phyloP scores from a whole-genome alignment of 92 coral and sea anemone genomes.

The Phenganax stokvisi region DNA sequence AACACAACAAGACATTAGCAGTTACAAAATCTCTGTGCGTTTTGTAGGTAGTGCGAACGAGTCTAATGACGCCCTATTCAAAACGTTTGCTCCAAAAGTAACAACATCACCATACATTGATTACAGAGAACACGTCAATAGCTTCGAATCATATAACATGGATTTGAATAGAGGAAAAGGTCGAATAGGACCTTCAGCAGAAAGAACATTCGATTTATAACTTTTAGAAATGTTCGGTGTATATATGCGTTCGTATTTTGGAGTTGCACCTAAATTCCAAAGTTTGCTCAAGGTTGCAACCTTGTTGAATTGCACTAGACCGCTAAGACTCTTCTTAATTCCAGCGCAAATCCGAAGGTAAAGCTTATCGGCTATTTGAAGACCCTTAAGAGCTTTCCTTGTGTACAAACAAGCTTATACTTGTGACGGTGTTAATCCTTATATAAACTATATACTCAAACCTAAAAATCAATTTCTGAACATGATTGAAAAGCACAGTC shows the following conservation, averaged over 20 bases:
- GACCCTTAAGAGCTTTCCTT: neutral
- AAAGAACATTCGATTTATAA: too few relatives aligned
- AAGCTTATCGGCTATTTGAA: conserved; percentile 17
- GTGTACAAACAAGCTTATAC: conserved; percentile 21
- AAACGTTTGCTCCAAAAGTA: too few relatives aligned
- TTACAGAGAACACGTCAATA: too few relatives aligned
- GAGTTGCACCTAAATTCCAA: neutral
- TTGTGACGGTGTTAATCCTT: conserved; percentile 31
- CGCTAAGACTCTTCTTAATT: conserved; percentile 29
- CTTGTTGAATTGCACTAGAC: conserved; percentile 27
- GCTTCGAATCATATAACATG: too few relatives aligned
- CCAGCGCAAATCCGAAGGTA: conserved; percentile 23
- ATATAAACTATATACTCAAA: conserved; percentile 1
- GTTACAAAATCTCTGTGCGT: too few relatives aligned
- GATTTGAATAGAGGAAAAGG: too few relatives aligned
- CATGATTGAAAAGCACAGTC: conserved; percentile 10
- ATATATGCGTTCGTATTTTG: neutral
- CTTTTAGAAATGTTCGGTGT: too few relatives aligned
- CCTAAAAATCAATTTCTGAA: neutral
- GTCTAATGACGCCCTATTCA: too few relatives aligned
- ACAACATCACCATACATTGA: too few relatives aligned
- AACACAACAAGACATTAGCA: too few relatives aligned
- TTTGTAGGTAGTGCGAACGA: too few relatives aligned
- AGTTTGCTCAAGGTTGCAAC: conserved; percentile 19
- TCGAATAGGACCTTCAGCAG: too few relatives aligned